Evolutionary conservation across 2,888 invertebrate species (phyloP).

Genomic region (Drosophila anomalata): DNA sequence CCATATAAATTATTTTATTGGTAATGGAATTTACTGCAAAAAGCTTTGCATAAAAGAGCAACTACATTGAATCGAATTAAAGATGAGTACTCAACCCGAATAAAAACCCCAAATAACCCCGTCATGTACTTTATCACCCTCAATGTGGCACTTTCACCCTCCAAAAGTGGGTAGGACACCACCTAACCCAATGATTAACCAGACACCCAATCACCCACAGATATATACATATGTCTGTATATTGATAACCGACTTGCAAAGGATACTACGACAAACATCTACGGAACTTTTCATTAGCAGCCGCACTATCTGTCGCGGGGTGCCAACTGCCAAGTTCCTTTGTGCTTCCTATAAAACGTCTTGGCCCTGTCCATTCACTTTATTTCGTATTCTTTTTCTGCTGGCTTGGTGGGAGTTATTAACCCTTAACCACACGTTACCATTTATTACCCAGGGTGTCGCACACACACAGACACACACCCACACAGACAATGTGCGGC

Average conservation of each 20-base stretch:
- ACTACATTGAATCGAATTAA: conserved; percentile 1
- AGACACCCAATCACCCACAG: conserved; percentile 7
- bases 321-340: conserved; percentile 35
- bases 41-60: background rate
- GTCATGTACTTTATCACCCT: conserved; percentile 21
- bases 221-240: background rate
- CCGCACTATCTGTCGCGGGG: conserved; percentile 58
- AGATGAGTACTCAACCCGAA: conserved; percentile 5
- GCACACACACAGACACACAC: conserved; percentile 12
- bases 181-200: conserved; percentile 15
- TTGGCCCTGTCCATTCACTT: conserved; percentile 54
- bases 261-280: conserved; percentile 51
- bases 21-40: background rate
- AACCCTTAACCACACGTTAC: conserved; percentile 82
- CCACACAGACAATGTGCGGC: conserved; percentile 57
- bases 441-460: conserved; percentile 79
- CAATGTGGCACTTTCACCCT: background rate
- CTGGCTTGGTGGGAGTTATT: conserved; percentile 76
- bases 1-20: too few relatives aligned
- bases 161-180: background rate
- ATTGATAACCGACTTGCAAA: conserved; percentile 24
- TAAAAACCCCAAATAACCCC: conserved; percentile 10
- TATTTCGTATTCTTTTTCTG: conserved; percentile 55
- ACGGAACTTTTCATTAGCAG: conserved; percentile 75
- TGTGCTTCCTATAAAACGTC: conserved; percentile 62